Evolutionary conservation across 2,888 invertebrate species (phyloP).

Genomic region (Mycalesis mineus): DNA sequence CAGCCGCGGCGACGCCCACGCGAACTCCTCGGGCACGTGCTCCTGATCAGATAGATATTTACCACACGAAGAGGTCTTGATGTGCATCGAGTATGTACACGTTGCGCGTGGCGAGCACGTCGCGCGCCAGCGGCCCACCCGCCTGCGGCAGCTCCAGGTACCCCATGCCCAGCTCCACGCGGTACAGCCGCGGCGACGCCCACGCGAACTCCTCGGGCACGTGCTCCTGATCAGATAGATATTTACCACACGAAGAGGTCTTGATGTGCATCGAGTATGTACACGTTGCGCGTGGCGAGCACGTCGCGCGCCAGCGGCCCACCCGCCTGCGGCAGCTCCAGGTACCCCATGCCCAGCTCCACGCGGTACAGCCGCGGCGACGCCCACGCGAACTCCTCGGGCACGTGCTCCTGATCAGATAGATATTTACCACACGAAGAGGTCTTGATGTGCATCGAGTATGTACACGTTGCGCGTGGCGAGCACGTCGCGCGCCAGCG

Average conservation of each 20-base stretch:
- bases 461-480: too few species aligned
- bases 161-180: conserved; percentile 98
- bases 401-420: too few species aligned
- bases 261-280: too few species aligned
- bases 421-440: too few species aligned
- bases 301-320: too few species aligned
- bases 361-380: too few species aligned
- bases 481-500: too few species aligned
- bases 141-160: conserved; percentile 98
- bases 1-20: conserved; percentile 84
- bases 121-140: conserved; percentile 83
- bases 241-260: neutral
- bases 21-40: conserved; percentile 83
- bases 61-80: conserved; percentile 97
- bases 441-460: too few species aligned
- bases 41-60: conserved; percentile 70
- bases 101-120: conserved; percentile 90
- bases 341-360: too few species aligned
- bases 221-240: conserved; percentile 81
- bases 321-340: too few species aligned
- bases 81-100: conserved; percentile 98
- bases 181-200: conserved; percentile 87
- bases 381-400: too few species aligned
- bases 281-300: too few species aligned
- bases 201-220: conserved; percentile 83